These are phyloP conservation scores for Lordiphosa fenestrarum DNA, from an alignment of 2,888 invertebrate genomes.

Conservation along the genomic window DNA sequence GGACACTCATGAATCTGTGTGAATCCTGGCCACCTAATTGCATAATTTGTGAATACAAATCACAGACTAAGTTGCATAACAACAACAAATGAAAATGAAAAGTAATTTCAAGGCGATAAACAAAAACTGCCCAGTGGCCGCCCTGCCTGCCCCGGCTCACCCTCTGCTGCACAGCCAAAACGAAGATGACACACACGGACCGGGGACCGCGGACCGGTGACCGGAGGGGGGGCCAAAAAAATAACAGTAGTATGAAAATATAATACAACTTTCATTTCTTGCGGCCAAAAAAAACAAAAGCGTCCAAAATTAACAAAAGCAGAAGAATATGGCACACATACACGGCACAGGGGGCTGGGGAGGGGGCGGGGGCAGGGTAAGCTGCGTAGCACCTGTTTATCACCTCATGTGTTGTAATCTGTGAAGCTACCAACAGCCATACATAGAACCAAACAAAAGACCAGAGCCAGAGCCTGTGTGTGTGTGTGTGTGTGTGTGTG, in stretches of 20 bases:
- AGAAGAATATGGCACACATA: slow-evolving; percentile 54
- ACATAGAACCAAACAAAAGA: slow-evolving; percentile 28
- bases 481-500: neutral
- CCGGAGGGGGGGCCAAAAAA: slow-evolving; percentile 27
- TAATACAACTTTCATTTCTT: slow-evolving; percentile 71
- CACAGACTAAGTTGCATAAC: slow-evolving; percentile 50
- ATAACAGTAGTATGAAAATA: slow-evolving; percentile 71
- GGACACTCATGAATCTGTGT: slow-evolving; percentile 9
- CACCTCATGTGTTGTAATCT: slow-evolving; percentile 70
- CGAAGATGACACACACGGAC: slow-evolving; percentile 35
- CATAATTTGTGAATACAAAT: slow-evolving; percentile 45
- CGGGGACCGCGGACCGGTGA: too few species aligned
- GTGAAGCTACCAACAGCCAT: slow-evolving; percentile 42
- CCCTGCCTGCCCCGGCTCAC: slow-evolving; percentile 3
- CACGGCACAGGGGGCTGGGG: neutral
- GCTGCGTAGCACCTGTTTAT: slow-evolving; percentile 61
- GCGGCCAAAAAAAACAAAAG: slow-evolving; percentile 60
- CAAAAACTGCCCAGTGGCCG: slow-evolving; percentile 32
- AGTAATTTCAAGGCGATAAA: slow-evolving; percentile 66
- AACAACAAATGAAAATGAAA: slow-evolving; percentile 56
- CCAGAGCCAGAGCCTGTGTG: slow-evolving; percentile 19
- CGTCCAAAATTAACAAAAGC: slow-evolving; percentile 58
- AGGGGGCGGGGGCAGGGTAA: slow-evolving; percentile 3
- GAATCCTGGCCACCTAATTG: slow-evolving; percentile 35
- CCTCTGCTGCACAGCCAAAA: slow-evolving; percentile 13